Evolutionary conservation across 2,888 invertebrate genomes (phyloP), one percentile per base, ranked within the genome.

Genomic region (Galerucella nymphaeae): DNA sequence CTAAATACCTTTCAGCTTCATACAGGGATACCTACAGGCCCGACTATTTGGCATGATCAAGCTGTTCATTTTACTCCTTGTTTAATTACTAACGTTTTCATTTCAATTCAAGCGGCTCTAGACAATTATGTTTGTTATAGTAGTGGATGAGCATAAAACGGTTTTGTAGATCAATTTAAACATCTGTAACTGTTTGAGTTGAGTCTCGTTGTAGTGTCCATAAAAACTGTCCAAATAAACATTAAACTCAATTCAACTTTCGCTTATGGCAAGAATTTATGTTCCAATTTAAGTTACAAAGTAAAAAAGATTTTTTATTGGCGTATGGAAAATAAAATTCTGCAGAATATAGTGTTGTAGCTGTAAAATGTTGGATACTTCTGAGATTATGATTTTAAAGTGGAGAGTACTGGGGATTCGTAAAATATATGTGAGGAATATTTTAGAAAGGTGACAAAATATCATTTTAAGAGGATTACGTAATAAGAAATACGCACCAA

Each of bases 261-360:
- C 16, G 18, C 53, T 48, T 8, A 48, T n/a, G 10, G 53, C 53
- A 18, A 53, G 18, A 18, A 53, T 53, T 53, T 53, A 53, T 53
- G 53, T 53, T 18, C 10, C 53, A 53, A 53, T 53, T 53, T 10
- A 8, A 18, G 53, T 53, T 53, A 53, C 53, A 53, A 53, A 53
- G 53, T 53, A 53, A 53, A 53, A 50, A 53, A 53, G 11, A 53
- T 9, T 18, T 14, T 10, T 53, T 18, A 53, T 53, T 53, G 18
- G 53, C 10, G 3, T 10, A 18, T 18, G 53, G 18, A 53, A 53
- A 53, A 53, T 53, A 18, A 53, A 53, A 53, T 53, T 53, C 53
- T 2, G 53, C n/a, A n/a, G n/a, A 53, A 10, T 53, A 53, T 5
- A 16, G 9, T 5, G 9, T 50, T n/a, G 9, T 16, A 16, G 53